Evolutionary conservation across 2,888 invertebrate species (phyloP), one percentile per base, ranked within the genome.

Genomic region (Drosophila vallismaia): DNA sequence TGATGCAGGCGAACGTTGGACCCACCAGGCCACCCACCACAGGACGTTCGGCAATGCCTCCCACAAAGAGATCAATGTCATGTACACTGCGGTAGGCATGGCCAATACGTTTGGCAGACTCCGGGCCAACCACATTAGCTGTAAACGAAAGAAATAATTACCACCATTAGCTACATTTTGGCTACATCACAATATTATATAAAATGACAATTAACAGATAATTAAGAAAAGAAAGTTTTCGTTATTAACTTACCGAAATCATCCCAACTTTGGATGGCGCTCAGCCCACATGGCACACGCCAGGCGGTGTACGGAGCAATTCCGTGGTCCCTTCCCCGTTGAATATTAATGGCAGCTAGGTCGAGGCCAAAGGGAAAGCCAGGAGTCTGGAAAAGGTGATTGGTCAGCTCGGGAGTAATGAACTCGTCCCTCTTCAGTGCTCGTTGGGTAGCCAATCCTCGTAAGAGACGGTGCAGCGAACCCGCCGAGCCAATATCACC

Each of bases 271-370:
- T 92, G 92, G 14, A 97, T 93, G 1, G 93, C 91, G 0, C 94
- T 93, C 1, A 97, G 90, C 0, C 96, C 96, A 88, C 97, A 97
- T 0, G 96, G 95, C 71, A 94, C 93, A 33, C 97, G 93, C 96
- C 96, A 97, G 0, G 94, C 90, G 0, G 95, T 95, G 88, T 97
- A 97, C 0, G 95, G 93, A 0, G 96, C 95, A 0, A 97, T 93
- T 0, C 97, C 97, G 88, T 97, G 97, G 89, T 97, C 97, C 31
- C 97, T 93, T 0, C 96, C 97, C 55, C 96, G 92, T 90, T 97
- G 97, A 38, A 97, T 95, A 83, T 97, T 97, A 56, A 97, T 95
- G 0, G 97, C 96, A 0, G 97, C 96, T 63, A 97, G 92, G 89
- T 97, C 97, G 93, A 97, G 94, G 0, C 97, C 96, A 79, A 96